Percentiles rank a stretch among this genome's conserved stretches.
Conservation (phyloP, 2,888 invertebrate species). For the Gymnoscelis rufifasciata region DNA sequence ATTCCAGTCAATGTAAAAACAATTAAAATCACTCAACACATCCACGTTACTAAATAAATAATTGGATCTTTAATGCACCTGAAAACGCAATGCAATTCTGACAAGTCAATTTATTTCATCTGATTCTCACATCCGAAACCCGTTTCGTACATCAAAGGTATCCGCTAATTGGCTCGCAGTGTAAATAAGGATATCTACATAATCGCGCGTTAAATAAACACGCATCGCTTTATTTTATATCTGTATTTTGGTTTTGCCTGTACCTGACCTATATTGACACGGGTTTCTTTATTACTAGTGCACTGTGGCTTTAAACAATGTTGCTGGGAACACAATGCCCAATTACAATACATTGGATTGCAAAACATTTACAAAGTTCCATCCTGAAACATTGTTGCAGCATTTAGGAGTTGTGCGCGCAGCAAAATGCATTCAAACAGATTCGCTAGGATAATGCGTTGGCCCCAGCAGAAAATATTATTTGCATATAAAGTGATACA, state of each 20-base stretch:
- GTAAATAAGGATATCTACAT: constrained; percentile 35
- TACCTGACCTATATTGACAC: constrained; percentile 14
- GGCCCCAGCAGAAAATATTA: constrained; percentile 42
- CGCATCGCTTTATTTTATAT: constrained; percentile 21
- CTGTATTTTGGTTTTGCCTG: constrained; percentile 18
- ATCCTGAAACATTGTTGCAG: constrained; percentile 27
- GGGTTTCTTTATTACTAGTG: constrained; percentile 1
- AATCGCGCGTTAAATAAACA: constrained; percentile 31
- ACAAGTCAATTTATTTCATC: constrained; percentile 69
- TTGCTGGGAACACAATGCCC: constrained; percentile 1
- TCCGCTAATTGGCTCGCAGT: constrained; percentile 60
- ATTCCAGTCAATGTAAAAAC: constrained; percentile 1
- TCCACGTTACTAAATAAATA: constrained; percentile 43
- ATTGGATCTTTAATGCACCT: constrained; percentile 52
- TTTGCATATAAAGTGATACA: constrained; percentile 62
- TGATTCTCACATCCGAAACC: constrained; percentile 60
- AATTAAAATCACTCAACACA: constrained; percentile 18
- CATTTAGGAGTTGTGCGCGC: constrained; percentile 38
- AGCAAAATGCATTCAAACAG: constrained; percentile 8
- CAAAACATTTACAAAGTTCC: constrained; percentile 24
- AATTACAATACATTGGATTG: constrained; percentile 24
- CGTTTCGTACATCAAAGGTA: constrained; percentile 68
- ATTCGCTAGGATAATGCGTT: constrained; percentile 48
- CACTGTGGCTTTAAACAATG: too few species aligned
- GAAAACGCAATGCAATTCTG: constrained; percentile 47